Base-by-base conservation (phyloP, 2,888 invertebrate species). In the Amphimallon solstitiale region DNA sequence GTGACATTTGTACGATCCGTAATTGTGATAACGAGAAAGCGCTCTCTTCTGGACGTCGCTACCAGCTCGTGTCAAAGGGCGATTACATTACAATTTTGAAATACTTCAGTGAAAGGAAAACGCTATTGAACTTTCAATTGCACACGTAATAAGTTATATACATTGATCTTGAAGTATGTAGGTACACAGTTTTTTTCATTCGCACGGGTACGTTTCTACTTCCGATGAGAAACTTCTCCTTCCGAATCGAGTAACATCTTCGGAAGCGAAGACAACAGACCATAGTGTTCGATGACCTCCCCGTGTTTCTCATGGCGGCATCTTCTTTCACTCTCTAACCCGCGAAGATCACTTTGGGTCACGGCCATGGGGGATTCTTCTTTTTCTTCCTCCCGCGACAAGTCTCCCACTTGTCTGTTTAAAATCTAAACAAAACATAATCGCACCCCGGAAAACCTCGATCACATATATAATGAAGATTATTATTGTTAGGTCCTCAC, bases 51-150 rank as follows among this genome's bases (percentile, higher is more conserved):
- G 46, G 61, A 49, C 51, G 51, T 52, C n/a, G n/a, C n/a, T n/a
- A n/a, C n/a, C n/a, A n/a, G n/a, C n/a, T n/a, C 65, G 63, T 70
- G 71, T 71, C 71, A 69, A 72, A 69, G 71, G 69, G 69, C 69
- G 68, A 70, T 62, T 69, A 66, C 68, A 67, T 52, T 49, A 48
- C 65, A 60, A 56, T 69, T 48, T 56, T 63, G 63, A 65, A 65
- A 65, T 61, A 60, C 29, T 7, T 9, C 29, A 71, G 72, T 72
- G 72, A 72, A 72, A 72, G 72, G 72, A 65, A n/a, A 67, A 65
- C 63, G 48, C 35, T 65, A 60, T 34, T 67, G 56, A 68, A 72
- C 72, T 72, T 72, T 72, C 72, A 69, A 29, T 72, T 60, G 40
- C 63, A 52, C 51, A 56, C 62, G 65, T 66, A 69, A 67, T 70